Evolutionary conservation across 2,888 invertebrate genomes (phyloP), one percentile per base, ranked within the genome.

Genomic region (Torymus texanus): DNA sequence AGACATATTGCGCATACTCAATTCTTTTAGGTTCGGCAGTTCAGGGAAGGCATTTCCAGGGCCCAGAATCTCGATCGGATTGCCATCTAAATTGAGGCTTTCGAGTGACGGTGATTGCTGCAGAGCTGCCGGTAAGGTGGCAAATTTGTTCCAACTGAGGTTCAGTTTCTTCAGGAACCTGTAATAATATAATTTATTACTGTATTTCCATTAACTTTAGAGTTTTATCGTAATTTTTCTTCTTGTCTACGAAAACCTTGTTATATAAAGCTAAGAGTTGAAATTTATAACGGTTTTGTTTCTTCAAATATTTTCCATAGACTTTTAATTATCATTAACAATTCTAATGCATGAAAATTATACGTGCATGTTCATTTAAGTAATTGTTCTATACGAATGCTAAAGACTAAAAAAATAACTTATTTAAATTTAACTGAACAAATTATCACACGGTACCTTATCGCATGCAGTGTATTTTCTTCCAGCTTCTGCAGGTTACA

Each of bases 1-100:
- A 0, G 92, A 91, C 93, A 95, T 94, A 82, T 94, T 92, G 71
- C 94, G 93, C 88, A 97, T 91, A 83, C 94, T 94, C 0, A 97
- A 90, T 68, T 93, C 92, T 85, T 92, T 91, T 18, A 97, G 88
- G 8, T 92, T 92, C 0, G 91, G 88, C 75, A 96, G 91, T 0
- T 85, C 86, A 0, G 95, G 95, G 87, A 96, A 95, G 5, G 93
- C 92, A 18, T 90, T 90, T 0, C 85, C 83, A 71, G 87, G 87
- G 8, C 92, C 92, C 16, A 96, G 85, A 75, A 91, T 90, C 2
- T 88, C 87, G 71, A 96, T 93, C 0, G 94, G 94, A 88, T 96
- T 96, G 82, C 94, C 93, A 85, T 95, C 94, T 24, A 96, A 88
- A 74, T 93, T 93, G 12, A 96, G 89, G 68, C 90, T 92, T 74